phyloP scores from a whole-genome alignment of 2,888 invertebrate genomes.

The Lapara coniferarum region DNA sequence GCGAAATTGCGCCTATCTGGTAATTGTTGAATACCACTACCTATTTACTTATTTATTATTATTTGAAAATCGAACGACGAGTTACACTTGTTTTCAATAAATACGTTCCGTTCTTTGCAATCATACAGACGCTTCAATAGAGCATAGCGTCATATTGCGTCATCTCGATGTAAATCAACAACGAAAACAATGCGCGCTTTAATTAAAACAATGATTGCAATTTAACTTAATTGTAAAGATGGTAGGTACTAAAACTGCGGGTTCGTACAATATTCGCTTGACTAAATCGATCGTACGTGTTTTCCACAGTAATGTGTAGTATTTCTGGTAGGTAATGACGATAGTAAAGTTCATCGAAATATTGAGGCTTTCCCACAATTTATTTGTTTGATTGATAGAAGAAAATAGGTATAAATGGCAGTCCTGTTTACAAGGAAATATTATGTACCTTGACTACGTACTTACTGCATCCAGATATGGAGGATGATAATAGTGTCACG shows the following conservation, averaged over 20 bases:
- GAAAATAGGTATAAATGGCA: too few species aligned
- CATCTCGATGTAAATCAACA: constrained; percentile 16
- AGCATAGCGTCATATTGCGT: background rate
- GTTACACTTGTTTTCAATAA: constrained; percentile 3
- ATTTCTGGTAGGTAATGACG: background rate
- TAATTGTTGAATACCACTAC: background rate
- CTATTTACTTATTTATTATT: background rate
- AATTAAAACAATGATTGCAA: constrained; percentile 23
- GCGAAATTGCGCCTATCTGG: background rate
- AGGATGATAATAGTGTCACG: too few species aligned
- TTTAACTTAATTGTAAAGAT: constrained; percentile 17
- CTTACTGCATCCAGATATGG: too few species aligned
- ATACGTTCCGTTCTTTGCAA: constrained; percentile 8
- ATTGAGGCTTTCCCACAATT: too few species aligned
- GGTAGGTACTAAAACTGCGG: background rate
- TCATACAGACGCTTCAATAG: constrained; percentile 4
- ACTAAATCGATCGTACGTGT: background rate
- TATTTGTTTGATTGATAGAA: too few species aligned
- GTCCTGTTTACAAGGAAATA: too few species aligned
- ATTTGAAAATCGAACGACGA: background rate
- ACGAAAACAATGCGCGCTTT: constrained; percentile 7
- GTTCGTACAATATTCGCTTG: background rate
- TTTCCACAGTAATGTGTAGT: background rate
- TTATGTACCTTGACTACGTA: too few species aligned
- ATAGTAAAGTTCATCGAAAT: too few species aligned